Base-by-base conservation (phyloP, 2,888 invertebrate species). In the Tubulanus polymorphus region DNA sequence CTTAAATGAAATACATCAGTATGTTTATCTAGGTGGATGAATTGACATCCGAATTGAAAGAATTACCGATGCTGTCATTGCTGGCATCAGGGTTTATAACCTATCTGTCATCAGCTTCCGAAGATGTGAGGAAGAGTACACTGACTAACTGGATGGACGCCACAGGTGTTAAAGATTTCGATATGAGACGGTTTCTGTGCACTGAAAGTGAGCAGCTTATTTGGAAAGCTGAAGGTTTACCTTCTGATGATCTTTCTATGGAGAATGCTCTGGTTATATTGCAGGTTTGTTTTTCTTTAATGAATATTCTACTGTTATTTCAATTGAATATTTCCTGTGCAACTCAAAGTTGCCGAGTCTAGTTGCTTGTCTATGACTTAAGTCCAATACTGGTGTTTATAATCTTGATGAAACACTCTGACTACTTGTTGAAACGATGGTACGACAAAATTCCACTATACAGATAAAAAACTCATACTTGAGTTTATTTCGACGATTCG, bases 181-280 rank as follows among this genome's bases (percentile, higher is more conserved):
- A 83, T 63, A 73, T 87, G 47, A 78, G 83, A 50, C 78, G 76
- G 26, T 86, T 86, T 68, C 76, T 87, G 53, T 83, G 84, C 47
- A 83, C 84, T 0, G 90, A 91, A 78, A 83, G 87, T 58, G 90
- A 91, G 67, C 87, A 89, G 69, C 78, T 93, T 49, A 86, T 87
- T 63, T 94, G 93, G 93, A 88, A 89, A 72, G 85, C 87, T 0
- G 89, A 91, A 71, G 92, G 93, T 0, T 80, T 94, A 5, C 88
- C 92, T 0, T 85, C 87, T 0, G 91, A 91, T 76, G 84, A 84
- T 55, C 81, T 89, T 10, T 89, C 90, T 3, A 80, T 89, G 50
- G 90, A 92, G 79, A 93, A 92, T 78, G 91, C 89, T 5, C 83
- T 90, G 15, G 84, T 89, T 47, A 86, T 91, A 60, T 83, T 88